These are phyloP conservation scores for Sandelia bainsii DNA, from an alignment of 2,797 vertebrate genomes.

Conservation along the genomic window DNA sequence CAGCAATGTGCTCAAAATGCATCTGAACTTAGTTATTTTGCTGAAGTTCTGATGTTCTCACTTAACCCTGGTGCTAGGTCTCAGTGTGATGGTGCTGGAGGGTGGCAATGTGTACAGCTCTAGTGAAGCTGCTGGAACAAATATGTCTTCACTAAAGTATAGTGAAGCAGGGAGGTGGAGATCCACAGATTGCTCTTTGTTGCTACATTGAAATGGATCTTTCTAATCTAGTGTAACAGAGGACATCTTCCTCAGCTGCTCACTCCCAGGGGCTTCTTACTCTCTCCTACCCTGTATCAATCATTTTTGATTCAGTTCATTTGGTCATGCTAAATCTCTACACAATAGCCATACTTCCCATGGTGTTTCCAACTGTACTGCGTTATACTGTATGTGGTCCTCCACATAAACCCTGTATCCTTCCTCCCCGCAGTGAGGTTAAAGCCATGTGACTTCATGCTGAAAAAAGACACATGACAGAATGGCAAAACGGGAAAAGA, in stretches of 20 bases:
- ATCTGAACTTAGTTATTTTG: constrained; percentile 22
- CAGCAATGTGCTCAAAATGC: constrained; percentile 4
- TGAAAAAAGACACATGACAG: constrained; percentile 43
- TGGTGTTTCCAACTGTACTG: constrained; percentile 48
- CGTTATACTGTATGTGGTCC: constrained; percentile 45
- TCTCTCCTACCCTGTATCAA: constrained; percentile 63
- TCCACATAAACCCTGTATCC: constrained; percentile 35
- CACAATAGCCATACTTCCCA: constrained; percentile 53
- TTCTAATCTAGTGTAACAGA: constrained; percentile 78
- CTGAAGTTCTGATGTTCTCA: constrained; percentile 13
- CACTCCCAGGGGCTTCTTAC: constrained; percentile 58
- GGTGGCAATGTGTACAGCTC: constrained; percentile 51
- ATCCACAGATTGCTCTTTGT: constrained; percentile 72
- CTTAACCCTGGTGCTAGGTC: constrained; percentile 38
- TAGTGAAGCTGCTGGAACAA: constrained; percentile 57
- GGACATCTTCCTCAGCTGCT: constrained; percentile 71
- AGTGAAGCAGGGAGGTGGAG: constrained; percentile 48
- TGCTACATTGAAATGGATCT: constrained; percentile 57
- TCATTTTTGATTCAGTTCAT: constrained; percentile 63
- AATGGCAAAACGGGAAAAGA: constrained; percentile 32
- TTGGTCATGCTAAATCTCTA: constrained; percentile 54
- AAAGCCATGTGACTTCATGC: constrained; percentile 31
- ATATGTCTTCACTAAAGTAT: constrained; percentile 58
- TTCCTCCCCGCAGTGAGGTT: constrained; percentile 24
- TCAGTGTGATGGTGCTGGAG: constrained; percentile 22